Conservation (phyloP, 2,888 invertebrate species). For the Eudasyphora cyanicolor region DNA sequence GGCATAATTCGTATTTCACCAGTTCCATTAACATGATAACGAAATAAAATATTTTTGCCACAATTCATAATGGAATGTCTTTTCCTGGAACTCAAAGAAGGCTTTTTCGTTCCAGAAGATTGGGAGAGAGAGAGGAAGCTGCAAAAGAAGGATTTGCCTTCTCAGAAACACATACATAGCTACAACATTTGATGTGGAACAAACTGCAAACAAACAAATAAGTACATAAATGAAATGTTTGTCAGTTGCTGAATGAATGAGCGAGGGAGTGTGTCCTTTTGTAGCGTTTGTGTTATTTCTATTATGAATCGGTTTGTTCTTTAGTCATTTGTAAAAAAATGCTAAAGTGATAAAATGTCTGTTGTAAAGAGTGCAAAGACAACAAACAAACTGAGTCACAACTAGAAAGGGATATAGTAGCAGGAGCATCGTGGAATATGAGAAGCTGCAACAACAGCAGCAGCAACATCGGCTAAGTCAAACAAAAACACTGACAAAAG, state of each 20-base stretch:
- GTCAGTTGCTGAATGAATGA: neutral
- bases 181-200: no score
- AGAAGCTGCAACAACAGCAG: conserved; percentile 20
- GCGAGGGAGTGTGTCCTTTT: neutral
- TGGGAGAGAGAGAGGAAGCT: neutral
- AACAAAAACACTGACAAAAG: conserved; percentile 40
- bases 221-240: neutral
- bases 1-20: conserved; percentile 55
- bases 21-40: neutral
- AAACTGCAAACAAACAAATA: conserved; percentile 3
- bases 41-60: conserved; percentile 28
- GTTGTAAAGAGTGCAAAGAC: conserved; percentile 29
- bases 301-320: conserved; percentile 3
- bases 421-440: conserved; percentile 37
- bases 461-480: conserved; percentile 45
- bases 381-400: no score
- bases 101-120: no score
- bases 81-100: conserved; percentile 48
- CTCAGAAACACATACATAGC: neutral
- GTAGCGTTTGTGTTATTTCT: neutral
- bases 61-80: conserved; percentile 56
- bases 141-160: conserved; percentile 47
- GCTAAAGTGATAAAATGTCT: conserved; percentile 59
- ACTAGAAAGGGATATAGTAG: no score
- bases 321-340: neutral